These are phyloP conservation scores for Muscicapa comitata DNA, from an alignment of 2,797 vertebrate genomes.

Conservation along the genomic window DNA sequence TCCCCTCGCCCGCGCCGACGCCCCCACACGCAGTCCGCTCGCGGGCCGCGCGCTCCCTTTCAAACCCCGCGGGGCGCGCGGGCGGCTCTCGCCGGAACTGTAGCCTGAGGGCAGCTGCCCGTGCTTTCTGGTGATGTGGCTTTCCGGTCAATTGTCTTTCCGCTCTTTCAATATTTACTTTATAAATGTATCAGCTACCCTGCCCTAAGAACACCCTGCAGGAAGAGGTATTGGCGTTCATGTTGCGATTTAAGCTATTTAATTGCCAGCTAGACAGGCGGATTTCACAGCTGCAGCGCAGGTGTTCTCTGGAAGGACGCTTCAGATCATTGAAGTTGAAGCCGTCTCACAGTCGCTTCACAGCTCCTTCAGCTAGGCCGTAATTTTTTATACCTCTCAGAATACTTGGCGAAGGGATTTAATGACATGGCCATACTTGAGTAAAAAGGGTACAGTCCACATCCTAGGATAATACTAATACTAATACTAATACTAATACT, in stretches of 20 bases:
- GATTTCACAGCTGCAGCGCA: not conserved
- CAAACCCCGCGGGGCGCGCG: not conserved
- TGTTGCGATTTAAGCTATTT: not conserved
- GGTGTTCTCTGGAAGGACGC: not conserved
- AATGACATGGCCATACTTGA: conserved; percentile 2
- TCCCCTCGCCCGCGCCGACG: fast-evolving
- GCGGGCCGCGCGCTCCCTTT: no score
- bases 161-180: not conserved
- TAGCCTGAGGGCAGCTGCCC: not conserved
- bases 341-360: not conserved
- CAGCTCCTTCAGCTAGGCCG: not conserved
- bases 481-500: no score
- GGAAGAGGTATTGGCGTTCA: not conserved
- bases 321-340: not conserved
- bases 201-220: no score
- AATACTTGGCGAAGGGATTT: conserved; percentile 1
- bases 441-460: conserved; percentile 9
- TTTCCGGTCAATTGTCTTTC: not conserved
- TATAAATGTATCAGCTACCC: not conserved
- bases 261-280: not conserved
- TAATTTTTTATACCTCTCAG: conserved; percentile 15
- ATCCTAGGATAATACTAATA: not conserved
- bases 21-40: fast-evolving
- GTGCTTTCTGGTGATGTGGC: fast-evolving
- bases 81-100: not conserved